Conservation (phyloP, 2,888 invertebrate species). For the Anoplius nigerrimus region DNA sequence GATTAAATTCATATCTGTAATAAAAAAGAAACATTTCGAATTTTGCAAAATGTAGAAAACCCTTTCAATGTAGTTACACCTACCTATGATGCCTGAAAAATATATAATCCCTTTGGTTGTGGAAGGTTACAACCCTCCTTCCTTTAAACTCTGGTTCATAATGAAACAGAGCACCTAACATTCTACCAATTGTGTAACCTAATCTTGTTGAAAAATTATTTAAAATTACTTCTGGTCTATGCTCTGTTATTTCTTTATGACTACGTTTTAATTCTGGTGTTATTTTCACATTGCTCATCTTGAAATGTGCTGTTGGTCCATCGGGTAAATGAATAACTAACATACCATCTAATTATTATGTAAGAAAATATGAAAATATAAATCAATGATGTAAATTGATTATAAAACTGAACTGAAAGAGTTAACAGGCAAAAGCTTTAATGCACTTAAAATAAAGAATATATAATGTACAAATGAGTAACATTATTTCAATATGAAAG, state of each 20-base stretch:
- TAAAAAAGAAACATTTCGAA: conserved; percentile 30
- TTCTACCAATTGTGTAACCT: conserved; percentile 92
- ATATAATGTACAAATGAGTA: no score
- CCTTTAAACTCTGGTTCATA: conserved; percentile 97
- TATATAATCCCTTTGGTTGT: conserved; percentile 99
- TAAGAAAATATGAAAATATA: conserved; percentile 41
- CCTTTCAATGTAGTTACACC: neutral
- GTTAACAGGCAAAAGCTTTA: no score
- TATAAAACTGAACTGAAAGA: conserved; percentile 20
- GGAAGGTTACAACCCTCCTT: conserved; percentile 95
- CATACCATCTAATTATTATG: conserved; percentile 83
- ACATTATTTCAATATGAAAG: conserved; percentile 65
- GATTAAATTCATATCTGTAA: conserved; percentile 89
- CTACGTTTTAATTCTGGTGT: conserved; percentile 89
- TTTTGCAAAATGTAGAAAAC: neutral
- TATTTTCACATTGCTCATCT: conserved; percentile 93
- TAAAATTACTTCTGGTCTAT: conserved; percentile 94
- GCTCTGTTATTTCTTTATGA: conserved; percentile 88
- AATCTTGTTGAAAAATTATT: conserved; percentile 97
- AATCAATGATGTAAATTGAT: neutral
- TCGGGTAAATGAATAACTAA: conserved; percentile 95
- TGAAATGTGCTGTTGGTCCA: conserved; percentile 98
- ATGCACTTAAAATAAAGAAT: conserved; percentile 21
- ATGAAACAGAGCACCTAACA: conserved; percentile 96
- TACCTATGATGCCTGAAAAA: conserved; percentile 98